Conservation (phyloP, 1,140 invertebrate genomes). For the Portunus trituberculatus region DNA sequence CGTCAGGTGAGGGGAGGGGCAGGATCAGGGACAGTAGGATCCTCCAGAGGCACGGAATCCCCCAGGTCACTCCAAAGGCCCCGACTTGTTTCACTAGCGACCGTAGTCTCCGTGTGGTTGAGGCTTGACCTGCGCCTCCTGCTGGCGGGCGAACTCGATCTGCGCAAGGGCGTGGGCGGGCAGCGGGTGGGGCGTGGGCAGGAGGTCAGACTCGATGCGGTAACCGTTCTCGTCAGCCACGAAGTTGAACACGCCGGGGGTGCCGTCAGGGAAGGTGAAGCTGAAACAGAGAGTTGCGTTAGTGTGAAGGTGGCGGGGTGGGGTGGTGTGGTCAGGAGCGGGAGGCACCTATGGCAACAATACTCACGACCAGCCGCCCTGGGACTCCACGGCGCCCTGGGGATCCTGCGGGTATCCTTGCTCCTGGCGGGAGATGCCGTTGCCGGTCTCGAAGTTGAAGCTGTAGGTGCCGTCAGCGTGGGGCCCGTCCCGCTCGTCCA, state of each 20-base stretch:
- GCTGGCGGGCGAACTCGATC: slow-evolving; percentile 53
- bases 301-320: neutral
- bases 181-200: slow-evolving; percentile 56
- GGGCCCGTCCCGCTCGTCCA: slow-evolving; percentile 53
- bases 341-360: too few species aligned
- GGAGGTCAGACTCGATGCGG: slow-evolving; percentile 45
- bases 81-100: too few species aligned
- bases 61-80: too few species aligned
- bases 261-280: slow-evolving; percentile 57
- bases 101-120: too few species aligned
- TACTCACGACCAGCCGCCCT: slow-evolving; percentile 64
- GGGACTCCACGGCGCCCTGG: slow-evolving; percentile 44
- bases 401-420: slow-evolving; percentile 40
- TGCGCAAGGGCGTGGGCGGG: slow-evolving; percentile 62
- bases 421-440: slow-evolving; percentile 59
- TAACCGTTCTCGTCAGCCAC: slow-evolving; percentile 58
- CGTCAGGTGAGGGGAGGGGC: neutral
- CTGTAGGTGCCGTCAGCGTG: slow-evolving; percentile 46
- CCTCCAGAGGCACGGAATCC: too few species aligned
- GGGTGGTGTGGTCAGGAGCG: neutral
- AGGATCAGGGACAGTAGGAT: neutral
- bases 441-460: slow-evolving; percentile 63
- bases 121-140: neutral
- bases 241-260: slow-evolving; percentile 39
- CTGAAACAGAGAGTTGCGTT: slow-evolving; percentile 7